Conservation (phyloP, 2,113 vertebrate species). For the Prolemur simus region DNA sequence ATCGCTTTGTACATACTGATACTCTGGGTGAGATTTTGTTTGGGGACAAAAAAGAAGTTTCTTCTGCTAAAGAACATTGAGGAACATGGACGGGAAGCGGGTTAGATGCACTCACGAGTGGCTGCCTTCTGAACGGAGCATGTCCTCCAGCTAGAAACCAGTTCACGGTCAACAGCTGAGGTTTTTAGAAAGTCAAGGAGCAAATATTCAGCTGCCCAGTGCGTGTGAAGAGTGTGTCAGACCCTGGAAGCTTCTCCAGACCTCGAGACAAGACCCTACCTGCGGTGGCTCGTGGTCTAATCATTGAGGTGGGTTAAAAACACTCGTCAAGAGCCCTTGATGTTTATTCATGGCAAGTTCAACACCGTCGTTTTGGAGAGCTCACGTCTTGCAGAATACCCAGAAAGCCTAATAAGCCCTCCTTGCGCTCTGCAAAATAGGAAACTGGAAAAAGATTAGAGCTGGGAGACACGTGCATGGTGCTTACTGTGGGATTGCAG, state of each 20-base stretch:
- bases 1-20: background rate
- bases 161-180: background rate
- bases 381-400: background rate
- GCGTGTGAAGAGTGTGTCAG: accelerated
- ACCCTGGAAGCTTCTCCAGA: background rate
- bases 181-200: background rate
- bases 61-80: background rate
- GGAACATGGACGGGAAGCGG: accelerated
- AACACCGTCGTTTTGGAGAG: background rate
- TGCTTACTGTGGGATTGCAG: accelerated
- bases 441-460: background rate
- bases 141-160: background rate
- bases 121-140: background rate
- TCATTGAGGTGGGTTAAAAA: no score
- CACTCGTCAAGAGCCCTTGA: background rate
- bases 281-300: no score
- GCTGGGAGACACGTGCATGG: accelerated
- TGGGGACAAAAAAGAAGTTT: background rate
- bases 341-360: background rate
- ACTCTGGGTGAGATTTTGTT: background rate
- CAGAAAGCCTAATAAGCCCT: background rate
- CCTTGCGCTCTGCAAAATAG: background rate
- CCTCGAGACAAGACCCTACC: background rate
- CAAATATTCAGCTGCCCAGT: background rate
- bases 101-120: accelerated